Percentiles rank a stretch among this genome's conserved stretches.
These are phyloP conservation scores for Psilopsiagon aurifrons DNA, from an alignment of 2,113 vertebrate genomes.

Conservation along the genomic window DNA sequence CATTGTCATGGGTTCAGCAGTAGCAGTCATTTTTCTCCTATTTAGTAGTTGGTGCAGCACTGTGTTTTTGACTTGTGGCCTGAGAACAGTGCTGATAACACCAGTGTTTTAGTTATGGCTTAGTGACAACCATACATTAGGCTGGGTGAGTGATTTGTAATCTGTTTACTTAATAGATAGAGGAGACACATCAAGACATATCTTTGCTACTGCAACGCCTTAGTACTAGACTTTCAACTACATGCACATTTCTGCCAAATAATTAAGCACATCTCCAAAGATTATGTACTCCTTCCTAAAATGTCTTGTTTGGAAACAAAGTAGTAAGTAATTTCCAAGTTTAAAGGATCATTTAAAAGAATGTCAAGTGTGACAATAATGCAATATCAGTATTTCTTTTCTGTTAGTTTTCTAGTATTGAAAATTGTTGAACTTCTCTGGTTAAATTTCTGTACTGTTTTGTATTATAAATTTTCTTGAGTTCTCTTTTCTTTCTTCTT, in stretches of 20 bases:
- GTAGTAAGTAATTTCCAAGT: not conserved
- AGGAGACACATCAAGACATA: not conserved
- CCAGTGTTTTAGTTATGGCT: no score
- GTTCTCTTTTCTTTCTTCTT: slow-evolving; percentile 62
- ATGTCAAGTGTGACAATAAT: not conserved
- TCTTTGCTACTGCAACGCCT: not conserved
- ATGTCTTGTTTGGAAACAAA: not conserved
- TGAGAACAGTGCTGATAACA: no score
- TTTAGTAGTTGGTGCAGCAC: no score
- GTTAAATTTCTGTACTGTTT: not conserved
- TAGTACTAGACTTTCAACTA: not conserved
- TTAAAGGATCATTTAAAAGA: not conserved
- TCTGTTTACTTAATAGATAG: not conserved
- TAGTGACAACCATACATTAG: not conserved
- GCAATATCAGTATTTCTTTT: not conserved
- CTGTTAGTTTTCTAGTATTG: not conserved
- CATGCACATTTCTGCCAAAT: not conserved
- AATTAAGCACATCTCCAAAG: not conserved
- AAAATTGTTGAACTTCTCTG: not conserved
- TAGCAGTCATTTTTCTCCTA: no score
- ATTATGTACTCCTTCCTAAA: not conserved
- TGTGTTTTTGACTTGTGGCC: no score
- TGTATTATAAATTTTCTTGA: slow-evolving; percentile 43
- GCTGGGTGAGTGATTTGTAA: not conserved
- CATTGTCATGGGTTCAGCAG: no score